phyloP scores from a whole-genome alignment of 2,888 invertebrate genomes.

The Hofmannophila pseudospretella region DNA sequence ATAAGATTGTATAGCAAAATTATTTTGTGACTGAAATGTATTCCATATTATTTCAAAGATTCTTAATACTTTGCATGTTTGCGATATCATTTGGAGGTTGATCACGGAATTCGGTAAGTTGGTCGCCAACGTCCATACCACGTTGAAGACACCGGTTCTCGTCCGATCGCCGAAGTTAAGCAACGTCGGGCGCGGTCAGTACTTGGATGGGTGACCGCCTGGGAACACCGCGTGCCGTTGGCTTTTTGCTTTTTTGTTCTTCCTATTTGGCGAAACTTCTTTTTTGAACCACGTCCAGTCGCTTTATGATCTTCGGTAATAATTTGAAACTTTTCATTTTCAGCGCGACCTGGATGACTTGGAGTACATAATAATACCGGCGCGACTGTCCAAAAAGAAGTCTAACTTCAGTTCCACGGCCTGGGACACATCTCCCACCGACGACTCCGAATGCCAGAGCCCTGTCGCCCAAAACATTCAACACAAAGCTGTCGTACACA shows the following conservation, averaged over 20 bases:
- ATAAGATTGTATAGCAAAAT: too few species aligned
- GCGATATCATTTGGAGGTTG: too few species aligned
- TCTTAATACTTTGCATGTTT: too few species aligned
- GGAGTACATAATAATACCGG: conserved; percentile 62
- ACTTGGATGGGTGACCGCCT: conserved; percentile 53
- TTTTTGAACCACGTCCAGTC: too few species aligned
- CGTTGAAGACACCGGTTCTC: conserved; percentile 56
- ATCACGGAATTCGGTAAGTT: too few species aligned
- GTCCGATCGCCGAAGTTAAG: conserved; percentile 70
- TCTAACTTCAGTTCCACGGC: conserved; percentile 45
- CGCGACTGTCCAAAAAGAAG: conserved; percentile 41
- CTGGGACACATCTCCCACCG: conserved; percentile 54
- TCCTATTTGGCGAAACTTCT: too few species aligned
- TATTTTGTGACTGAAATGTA: too few species aligned
- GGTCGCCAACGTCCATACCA: conserved; percentile 40
- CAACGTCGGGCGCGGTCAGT: conserved; percentile 52
- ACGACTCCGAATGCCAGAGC: conserved; percentile 53
- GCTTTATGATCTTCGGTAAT: too few species aligned
- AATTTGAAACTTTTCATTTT: conserved; percentile 21
- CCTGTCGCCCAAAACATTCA: conserved; percentile 31
- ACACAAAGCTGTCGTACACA: conserved; percentile 49
- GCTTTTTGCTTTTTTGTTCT: too few species aligned
- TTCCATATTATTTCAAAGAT: too few species aligned
- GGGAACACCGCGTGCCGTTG: conserved; percentile 41
- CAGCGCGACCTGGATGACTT: conserved; percentile 54